phyloP scores from a whole-genome alignment of 2,888 invertebrate species.

The Stenchaetothrips biformis region DNA sequence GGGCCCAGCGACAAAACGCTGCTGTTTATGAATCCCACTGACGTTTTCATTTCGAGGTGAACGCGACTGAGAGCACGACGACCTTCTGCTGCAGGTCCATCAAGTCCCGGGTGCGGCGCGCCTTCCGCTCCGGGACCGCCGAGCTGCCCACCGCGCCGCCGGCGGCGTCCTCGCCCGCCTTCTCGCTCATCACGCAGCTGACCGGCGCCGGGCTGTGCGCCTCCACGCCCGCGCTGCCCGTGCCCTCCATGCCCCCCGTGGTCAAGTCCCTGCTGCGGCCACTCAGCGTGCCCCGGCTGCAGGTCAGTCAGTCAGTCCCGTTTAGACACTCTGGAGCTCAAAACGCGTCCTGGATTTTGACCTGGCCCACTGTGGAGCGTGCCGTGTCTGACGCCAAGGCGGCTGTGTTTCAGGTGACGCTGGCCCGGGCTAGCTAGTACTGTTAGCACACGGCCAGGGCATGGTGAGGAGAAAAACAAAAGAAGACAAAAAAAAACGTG shows the following conservation, averaged over 20 bases:
- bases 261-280: conserved; percentile 56
- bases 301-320: too few relatives aligned
- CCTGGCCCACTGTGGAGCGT: background rate
- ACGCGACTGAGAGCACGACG: conserved; percentile 32
- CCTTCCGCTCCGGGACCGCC: conserved; percentile 56
- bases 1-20: background rate
- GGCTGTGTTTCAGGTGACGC: background rate
- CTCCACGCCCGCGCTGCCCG: conserved; percentile 56
- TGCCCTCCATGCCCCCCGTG: conserved; percentile 51
- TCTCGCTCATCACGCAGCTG: conserved; percentile 51
- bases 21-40: too few relatives aligned
- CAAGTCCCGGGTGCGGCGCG: conserved; percentile 53
- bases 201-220: conserved; percentile 58
- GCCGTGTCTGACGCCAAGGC: background rate
- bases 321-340: too few relatives aligned
- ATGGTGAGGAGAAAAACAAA: background rate
- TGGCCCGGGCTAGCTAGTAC: background rate
- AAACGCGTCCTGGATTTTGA: too few relatives aligned
- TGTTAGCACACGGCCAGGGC: background rate
- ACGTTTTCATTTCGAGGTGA: background rate
- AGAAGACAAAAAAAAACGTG: background rate
- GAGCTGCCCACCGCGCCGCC: conserved; percentile 44
- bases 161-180: conserved; percentile 43
- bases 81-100: conserved; percentile 41
- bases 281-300: conserved; percentile 54